phyloP scores from a whole-genome alignment of 2,113 vertebrate genomes.

The Ageneiosus marmoratus region DNA sequence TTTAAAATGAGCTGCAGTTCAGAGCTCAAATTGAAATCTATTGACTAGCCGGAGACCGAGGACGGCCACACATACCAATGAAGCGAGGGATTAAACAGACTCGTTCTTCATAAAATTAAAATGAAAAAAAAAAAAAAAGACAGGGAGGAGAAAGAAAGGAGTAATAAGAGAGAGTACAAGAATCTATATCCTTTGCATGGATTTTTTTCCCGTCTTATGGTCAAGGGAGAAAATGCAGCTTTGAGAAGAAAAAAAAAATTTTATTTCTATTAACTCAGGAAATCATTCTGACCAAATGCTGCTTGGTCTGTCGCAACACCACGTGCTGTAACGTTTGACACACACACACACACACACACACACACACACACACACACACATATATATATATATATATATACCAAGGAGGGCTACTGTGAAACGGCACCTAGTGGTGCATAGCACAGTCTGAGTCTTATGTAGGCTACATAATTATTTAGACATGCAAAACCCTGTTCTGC shows the following conservation, averaged over 20 bases:
- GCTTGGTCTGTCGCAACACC: constrained; percentile 6
- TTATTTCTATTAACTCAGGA: not conserved
- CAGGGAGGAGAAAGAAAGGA: not conserved
- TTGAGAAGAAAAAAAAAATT: not conserved
- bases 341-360: not conserved
- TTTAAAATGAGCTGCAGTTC: constrained; percentile 57
- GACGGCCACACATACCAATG: constrained; percentile 48
- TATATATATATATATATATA: not conserved
- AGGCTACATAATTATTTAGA: constrained; percentile 12
- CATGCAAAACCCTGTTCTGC: constrained; percentile 14
- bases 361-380: constrained; percentile 16
- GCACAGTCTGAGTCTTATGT: not conserved
- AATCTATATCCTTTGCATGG: not conserved
- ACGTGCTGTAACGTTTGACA: constrained; percentile 3
- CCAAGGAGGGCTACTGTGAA: constrained; percentile 1
- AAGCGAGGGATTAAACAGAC: constrained; percentile 57
- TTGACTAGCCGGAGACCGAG: constrained; percentile 52
- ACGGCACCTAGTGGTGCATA: constrained; percentile 18
- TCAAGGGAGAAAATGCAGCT: not conserved
- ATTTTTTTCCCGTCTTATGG: not conserved
- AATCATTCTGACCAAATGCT: constrained; percentile 17
- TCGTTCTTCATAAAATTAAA: constrained; percentile 57
- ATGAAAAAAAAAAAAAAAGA: not conserved
- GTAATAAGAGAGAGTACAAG: not conserved
- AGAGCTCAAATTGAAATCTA: constrained; percentile 62